Base-by-base conservation (phyloP, 2,113 vertebrate genomes). In the Cheirogaleus medius region DNA sequence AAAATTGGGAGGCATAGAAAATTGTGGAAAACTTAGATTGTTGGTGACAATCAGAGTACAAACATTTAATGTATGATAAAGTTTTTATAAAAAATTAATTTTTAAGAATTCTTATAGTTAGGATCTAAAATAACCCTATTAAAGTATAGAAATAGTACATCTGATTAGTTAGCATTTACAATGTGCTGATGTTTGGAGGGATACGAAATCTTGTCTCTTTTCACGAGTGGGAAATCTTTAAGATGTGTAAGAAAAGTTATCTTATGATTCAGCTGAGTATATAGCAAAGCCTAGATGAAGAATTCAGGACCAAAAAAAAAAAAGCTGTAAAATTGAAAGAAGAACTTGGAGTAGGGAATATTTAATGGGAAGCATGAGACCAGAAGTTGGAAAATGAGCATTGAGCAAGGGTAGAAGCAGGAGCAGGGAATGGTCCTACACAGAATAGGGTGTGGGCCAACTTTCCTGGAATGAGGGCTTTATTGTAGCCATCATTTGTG, bases 91-190 rank as follows among this genome's bases (percentile, higher is more conserved):
- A 44, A 92, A 58, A 58, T 63, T 23, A 2, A 47, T 39, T 56
- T 56, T 90, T 87, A 73, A 93, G 47, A 91, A 44, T 9, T 42
- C 52, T 85, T 91, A 4, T 68, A 17, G 32, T 87, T 56, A 86
- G 49, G n/a, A 68, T 56, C 7, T 88, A 49, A 44, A 86, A 60
- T 66, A 86, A 80, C 34, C 20, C 4, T 63, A 64, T 80, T 34
- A 80, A 66, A 80, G 6, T 25, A 15, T 8, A 14, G 10, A 84
- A n/a, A 74, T 60, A 68, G n/a, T 49, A 83, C 15, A 47, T 52
- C 9, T 18, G 9, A 71, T 39, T 95, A 52, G 81, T 92, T 69
- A 74, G 13, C 52, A 76, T 27, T 11, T 81, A 90, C 34, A 1
- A 66, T 39, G 9, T 44, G 3, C 49, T 52, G 49, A 13, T 76